Base-by-base conservation (phyloP, 2,888 invertebrate species). In the Melieria omissa region DNA sequence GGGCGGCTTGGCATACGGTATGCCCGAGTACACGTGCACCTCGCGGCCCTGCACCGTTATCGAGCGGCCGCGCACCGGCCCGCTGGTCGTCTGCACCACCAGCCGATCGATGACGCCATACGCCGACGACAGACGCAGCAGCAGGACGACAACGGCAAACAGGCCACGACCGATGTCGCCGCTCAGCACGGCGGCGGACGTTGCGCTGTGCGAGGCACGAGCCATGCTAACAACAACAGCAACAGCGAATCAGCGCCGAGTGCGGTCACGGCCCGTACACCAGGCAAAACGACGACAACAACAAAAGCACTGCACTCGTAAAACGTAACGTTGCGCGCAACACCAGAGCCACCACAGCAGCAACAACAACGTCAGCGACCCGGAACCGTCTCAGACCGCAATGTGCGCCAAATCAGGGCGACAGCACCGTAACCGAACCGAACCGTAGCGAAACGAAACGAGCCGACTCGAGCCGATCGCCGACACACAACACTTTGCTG, bases 1-100 rank as follows among this genome's bases (percentile, higher is more conserved):
- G 2, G 97, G 96, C 3, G 96, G 94, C 85, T 95, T 95, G 7
- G 96, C 97, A 84, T 95, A 97, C 14, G 97, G 97, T 75, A 97
- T 94, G 4, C 96, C 96, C 66, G 93, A 93, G 83, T 94, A 97
- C 67, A 94, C 93, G 85, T 95, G 95, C 46, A 96, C 93, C 86
- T 97, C 93, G 69, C 95, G 91, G 66, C 95, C 92, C 87, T 95
- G 89, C 78, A 96, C 93, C 75, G 92, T 92, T 83, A 93, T 93
- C 16, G 93, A 91, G 80, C 92, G 91, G 41, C 96, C 96, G 76
- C 94, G 92, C 70, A 96, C 91, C 73, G 93, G 89, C 1, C 96
- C 96, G 80, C 92, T 93, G 77, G 92, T 93, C 42, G 95, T 96
- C 86, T 94, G 93, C 62, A 96, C 94, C 69, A 95, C 92, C 74